Evolutionary conservation across 2,888 invertebrate genomes (phyloP), one percentile per base, ranked within the genome.

Genomic region (Pandemis corylana): DNA sequence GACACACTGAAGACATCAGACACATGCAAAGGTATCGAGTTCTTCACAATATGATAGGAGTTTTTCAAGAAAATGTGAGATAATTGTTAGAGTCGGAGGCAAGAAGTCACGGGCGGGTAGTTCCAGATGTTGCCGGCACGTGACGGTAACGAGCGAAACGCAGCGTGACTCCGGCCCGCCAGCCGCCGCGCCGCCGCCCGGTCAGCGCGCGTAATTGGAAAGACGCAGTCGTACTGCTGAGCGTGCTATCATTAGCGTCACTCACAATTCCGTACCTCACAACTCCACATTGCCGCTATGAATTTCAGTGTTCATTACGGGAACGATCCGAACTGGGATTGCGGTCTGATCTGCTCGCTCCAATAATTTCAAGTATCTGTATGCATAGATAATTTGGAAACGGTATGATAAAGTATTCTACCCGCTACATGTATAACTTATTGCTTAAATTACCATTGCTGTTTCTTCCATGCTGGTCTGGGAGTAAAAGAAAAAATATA

Each of bases 181-280:
- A 77, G 83, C 81, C 76, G 77, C 73, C 77, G 76, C 78, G 53
- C 53, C 53, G 53, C 78, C 77, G 79, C 78, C 81, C 80, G 82
- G 82, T 80, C 77, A 74, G 79, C 78, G 78, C 79, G 77, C 87
- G 88, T 92, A 93, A 93, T 93, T 93, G 93, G 91, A 90, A 90
- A 90, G 90, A 86, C 81, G 85, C 85, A 86, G 85, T 84, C 80
- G 80, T 87, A 85, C 81, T 83, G 82, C 82, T 86, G 89, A 88
- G 82, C 89, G 88, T 86, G 88, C 89, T 90, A 90, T 93, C 93
- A 93, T 94, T 94, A 94, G 91, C 89, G 94, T 93, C 93, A 93
- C 91, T 94, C 93, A 93, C 88, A 87, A 89, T 90, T 89, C 90
- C 83, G 84, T 85, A 85, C 79, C 79, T 78, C 80, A 78, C 76